Evolutionary conservation across 2,113 vertebrate genomes (phyloP).

Genomic region (Pseudolaguvia tuberculata): DNA sequence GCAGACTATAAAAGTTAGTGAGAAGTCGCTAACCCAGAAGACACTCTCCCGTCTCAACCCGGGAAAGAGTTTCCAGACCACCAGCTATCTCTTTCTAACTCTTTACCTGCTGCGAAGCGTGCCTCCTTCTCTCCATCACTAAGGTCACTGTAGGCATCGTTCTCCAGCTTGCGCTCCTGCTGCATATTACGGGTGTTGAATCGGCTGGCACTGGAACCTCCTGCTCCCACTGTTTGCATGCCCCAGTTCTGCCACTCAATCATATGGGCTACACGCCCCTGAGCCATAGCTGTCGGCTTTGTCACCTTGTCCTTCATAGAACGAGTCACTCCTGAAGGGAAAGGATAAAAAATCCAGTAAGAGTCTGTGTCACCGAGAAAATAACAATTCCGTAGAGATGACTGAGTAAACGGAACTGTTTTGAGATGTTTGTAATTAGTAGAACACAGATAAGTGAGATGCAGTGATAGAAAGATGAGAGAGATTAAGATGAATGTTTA

Average conservation of each 20-base stretch:
- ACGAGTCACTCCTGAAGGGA: slow-evolving; percentile 76
- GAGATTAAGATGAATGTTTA: neutral
- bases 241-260: slow-evolving; percentile 98
- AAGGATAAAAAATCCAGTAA: slow-evolving; percentile 20
- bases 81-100: neutral
- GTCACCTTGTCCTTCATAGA: slow-evolving; percentile 98
- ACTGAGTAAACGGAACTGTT: neutral
- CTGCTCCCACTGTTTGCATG: slow-evolving; percentile 70
- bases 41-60: no score
- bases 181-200: slow-evolving; percentile 79
- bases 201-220: slow-evolving; percentile 61
- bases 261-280: slow-evolving; percentile 96
- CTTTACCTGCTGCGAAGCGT: slow-evolving; percentile 87
- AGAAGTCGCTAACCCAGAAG: no score
- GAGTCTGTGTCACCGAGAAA: slow-evolving; percentile 27
- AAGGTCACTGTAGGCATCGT: slow-evolving; percentile 92
- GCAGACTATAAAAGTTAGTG: no score
- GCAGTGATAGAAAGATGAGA: neutral
- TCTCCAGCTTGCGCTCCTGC: slow-evolving; percentile 82
- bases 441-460: neutral
- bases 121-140: slow-evolving; percentile 97
- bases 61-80: no score
- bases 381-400: slow-evolving; percentile 1
- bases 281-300: slow-evolving; percentile 88
- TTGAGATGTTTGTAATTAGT: neutral